Conservation (phyloP, 2,113 vertebrate species). For the Hippocampus comes region DNA sequence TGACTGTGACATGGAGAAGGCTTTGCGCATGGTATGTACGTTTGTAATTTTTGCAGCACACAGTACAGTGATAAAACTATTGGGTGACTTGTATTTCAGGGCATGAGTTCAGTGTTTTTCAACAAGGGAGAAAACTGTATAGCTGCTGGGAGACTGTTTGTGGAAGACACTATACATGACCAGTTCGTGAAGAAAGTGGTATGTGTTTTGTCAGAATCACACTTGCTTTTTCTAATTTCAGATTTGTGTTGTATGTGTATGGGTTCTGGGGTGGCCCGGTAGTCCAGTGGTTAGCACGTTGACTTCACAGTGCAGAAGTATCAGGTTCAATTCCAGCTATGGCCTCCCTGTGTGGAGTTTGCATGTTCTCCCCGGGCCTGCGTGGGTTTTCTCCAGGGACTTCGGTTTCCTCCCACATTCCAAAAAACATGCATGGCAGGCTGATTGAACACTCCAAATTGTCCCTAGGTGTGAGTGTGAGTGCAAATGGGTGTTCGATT, state of each 20-base stretch:
- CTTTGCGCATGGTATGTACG: constrained; percentile 81
- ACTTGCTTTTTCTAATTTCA: neutral
- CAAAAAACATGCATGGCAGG: too few species aligned
- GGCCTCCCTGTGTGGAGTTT: too few species aligned
- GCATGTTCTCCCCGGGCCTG: too few species aligned
- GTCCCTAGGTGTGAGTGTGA: too few species aligned
- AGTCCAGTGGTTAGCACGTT: too few species aligned
- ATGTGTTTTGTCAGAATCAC: neutral
- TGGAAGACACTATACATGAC: constrained; percentile 83
- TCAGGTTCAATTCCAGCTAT: too few species aligned
- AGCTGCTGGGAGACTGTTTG: constrained; percentile 81
- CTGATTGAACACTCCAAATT: too few species aligned
- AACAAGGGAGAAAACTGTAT: constrained; percentile 92
- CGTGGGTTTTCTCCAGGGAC: too few species aligned
- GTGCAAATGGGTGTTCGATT: too few species aligned
- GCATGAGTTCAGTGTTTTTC: constrained; percentile 86
- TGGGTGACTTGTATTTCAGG: constrained; percentile 58
- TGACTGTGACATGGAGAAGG: constrained; percentile 86
- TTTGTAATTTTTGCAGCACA: neutral
- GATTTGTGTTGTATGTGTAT: neutral
- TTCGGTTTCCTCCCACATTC: too few species aligned
- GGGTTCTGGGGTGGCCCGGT: neutral
- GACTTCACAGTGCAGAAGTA: too few species aligned
- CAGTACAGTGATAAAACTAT: neutral
- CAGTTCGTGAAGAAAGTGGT: constrained; percentile 81